Conservation (phyloP, 2,888 invertebrate genomes). For the Minunthozetes semirufus region DNA sequence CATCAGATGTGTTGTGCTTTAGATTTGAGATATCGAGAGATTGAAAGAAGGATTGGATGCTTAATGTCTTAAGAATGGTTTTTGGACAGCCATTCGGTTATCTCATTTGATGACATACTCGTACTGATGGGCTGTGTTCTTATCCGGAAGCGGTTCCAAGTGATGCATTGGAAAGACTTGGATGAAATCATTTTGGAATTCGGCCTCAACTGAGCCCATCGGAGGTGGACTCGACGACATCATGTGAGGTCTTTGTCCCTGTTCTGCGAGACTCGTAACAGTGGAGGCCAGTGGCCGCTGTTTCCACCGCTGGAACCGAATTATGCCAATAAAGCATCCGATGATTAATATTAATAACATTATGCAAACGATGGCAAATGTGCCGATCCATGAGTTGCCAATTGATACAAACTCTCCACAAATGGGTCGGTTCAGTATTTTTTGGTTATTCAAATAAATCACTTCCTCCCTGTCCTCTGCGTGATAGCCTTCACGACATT, state of each 20-base stretch:
- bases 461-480: slow-evolving; percentile 11
- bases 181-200: slow-evolving; percentile 36
- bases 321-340: slow-evolving; percentile 27
- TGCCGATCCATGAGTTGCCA: slow-evolving; percentile 32
- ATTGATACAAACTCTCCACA: slow-evolving; percentile 5
- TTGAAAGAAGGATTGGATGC: neutral
- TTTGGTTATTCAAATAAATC: neutral
- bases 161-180: slow-evolving; percentile 38
- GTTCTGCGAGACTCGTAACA: slow-evolving; percentile 13
- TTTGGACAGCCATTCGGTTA: neutral
- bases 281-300: slow-evolving; percentile 20
- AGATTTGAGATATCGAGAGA: no score
- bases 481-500: slow-evolving; percentile 29
- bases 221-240: slow-evolving; percentile 32
- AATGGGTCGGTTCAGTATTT: neutral
- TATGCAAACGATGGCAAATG: slow-evolving; percentile 26
- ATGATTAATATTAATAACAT: slow-evolving; percentile 30
- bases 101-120: slow-evolving; percentile 25
- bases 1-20: no score
- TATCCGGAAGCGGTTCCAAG: slow-evolving; percentile 37
- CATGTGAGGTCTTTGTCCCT: neutral
- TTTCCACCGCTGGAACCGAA: slow-evolving; percentile 32
- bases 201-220: slow-evolving; percentile 36
- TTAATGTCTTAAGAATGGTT: neutral
- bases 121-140: slow-evolving; percentile 31